phyloP scores from a whole-genome alignment of 1,140 invertebrate genomes.

The Drosophila kanapiae region DNA sequence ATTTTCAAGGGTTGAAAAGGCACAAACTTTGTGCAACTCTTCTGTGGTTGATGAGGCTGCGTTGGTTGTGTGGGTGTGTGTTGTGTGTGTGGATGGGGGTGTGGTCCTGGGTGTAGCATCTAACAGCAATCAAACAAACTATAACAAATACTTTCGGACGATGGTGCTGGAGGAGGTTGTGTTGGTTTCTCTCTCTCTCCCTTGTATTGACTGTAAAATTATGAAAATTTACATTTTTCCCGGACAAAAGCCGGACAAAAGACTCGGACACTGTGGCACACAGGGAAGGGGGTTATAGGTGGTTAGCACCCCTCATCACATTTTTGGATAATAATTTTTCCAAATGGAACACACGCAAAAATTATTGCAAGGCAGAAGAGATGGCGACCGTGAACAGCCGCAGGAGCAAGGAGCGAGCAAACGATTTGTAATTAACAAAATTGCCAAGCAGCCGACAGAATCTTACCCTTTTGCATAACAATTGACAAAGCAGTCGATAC shows the following conservation, averaged over 20 bases:
- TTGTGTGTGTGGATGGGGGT: neutral
- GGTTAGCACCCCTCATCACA: neutral
- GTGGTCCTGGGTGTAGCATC: constrained; percentile 14
- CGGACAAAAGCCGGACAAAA: constrained; percentile 24
- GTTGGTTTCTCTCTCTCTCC: neutral
- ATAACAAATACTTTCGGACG: constrained; percentile 48
- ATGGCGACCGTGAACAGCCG: constrained; percentile 17
- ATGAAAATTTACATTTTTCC: constrained; percentile 80
- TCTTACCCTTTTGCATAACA: constrained; percentile 56
- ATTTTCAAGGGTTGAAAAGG: constrained; percentile 57
- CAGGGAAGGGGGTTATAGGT: neutral
- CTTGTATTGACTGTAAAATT: constrained; percentile 75
- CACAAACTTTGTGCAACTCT: constrained; percentile 46
- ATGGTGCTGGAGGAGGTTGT: neutral
- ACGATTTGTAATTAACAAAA: constrained; percentile 85
- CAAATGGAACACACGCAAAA: constrained; percentile 6
- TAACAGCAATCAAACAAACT: constrained; percentile 72
- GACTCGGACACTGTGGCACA: neutral
- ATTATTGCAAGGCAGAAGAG: neutral
- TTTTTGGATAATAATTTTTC: constrained; percentile 13
- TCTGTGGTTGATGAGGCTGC: constrained; percentile 52
- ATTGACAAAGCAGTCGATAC: constrained; percentile 79
- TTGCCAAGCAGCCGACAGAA: constrained; percentile 69
- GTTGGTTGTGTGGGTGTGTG: neutral
- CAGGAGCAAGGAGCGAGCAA: constrained; percentile 63